A percentile compares a stretch with the other conserved stretches of the same genome.
Evolutionary conservation across 2,797 vertebrate genomes (phyloP).

Genomic region (Gallinago nigripennis): DNA sequence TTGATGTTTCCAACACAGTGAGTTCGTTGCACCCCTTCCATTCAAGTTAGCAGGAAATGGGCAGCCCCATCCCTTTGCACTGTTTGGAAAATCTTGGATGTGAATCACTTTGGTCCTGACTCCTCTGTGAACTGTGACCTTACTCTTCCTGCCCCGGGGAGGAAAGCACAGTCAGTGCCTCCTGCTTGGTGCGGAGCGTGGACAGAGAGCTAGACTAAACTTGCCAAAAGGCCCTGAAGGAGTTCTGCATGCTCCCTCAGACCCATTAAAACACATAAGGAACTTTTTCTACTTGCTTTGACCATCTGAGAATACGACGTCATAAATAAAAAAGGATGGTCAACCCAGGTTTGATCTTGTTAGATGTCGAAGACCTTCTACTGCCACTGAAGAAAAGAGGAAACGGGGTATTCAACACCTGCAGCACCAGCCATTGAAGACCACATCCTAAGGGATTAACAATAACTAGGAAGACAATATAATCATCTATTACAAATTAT

Average conservation of each 20-base stretch:
- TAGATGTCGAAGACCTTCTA: neutral
- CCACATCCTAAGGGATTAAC: neutral
- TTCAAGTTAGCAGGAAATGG: neutral
- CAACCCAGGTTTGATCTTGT: neutral
- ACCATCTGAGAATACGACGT: neutral
- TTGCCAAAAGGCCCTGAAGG: neutral
- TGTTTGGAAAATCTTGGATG: neutral
- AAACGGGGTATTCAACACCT: constrained; percentile 8
- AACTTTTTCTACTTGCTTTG: neutral
- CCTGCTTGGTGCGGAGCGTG: neutral
- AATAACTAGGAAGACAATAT: constrained; percentile 33
- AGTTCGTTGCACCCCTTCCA: neutral
- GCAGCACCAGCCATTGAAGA: constrained; percentile 50
- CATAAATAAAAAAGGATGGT: neutral
- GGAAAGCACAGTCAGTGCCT: neutral
- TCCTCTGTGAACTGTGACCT: neutral
- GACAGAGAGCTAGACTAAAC: neutral
- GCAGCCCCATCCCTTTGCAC: neutral
- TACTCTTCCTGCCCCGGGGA: neutral
- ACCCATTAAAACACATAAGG: neutral
- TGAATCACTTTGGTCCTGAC: neutral
- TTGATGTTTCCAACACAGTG: neutral
- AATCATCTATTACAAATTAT: constrained; percentile 32
- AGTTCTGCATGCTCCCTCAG: neutral
- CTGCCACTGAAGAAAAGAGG: constrained; percentile 1